These are phyloP conservation scores for Ecdyonurus torrentis DNA, from an alignment of 2,888 invertebrate species.

Conservation along the genomic window DNA sequence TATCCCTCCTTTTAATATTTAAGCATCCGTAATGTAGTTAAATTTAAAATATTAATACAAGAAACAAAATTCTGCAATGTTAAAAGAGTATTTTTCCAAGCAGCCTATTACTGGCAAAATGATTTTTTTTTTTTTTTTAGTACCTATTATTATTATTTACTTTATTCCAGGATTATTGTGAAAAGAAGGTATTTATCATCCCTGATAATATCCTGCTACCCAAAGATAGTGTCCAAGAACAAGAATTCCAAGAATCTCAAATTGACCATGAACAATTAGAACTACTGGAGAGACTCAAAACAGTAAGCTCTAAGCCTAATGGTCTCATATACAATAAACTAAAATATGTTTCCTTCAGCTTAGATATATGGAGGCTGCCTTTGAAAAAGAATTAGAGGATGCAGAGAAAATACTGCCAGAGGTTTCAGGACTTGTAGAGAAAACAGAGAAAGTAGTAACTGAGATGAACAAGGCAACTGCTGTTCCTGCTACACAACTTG, in stretches of 20 bases:
- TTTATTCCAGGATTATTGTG: not conserved
- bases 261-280: not conserved
- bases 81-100: too few species aligned
- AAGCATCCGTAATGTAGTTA: too few species aligned
- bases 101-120: too few species aligned
- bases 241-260: not conserved
- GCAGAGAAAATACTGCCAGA: not conserved
- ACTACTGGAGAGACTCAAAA: not conserved
- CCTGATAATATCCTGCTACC: not conserved
- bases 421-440: not conserved
- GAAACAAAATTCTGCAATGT: too few species aligned
- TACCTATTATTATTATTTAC: too few species aligned
- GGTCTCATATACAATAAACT: not conserved
- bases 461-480: too few species aligned
- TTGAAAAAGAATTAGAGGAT: not conserved
- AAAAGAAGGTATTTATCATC: not conserved
- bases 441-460: too few species aligned
- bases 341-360: not conserved
- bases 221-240: not conserved
- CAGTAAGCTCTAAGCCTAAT: not conserved
- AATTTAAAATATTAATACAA: too few species aligned
- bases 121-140: too few species aligned
- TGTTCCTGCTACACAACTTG: too few species aligned
- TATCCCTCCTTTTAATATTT: too few species aligned
- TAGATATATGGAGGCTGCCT: not conserved